Conservation (phyloP, 2,888 invertebrate species). For the Drosophila infuscata region DNA sequence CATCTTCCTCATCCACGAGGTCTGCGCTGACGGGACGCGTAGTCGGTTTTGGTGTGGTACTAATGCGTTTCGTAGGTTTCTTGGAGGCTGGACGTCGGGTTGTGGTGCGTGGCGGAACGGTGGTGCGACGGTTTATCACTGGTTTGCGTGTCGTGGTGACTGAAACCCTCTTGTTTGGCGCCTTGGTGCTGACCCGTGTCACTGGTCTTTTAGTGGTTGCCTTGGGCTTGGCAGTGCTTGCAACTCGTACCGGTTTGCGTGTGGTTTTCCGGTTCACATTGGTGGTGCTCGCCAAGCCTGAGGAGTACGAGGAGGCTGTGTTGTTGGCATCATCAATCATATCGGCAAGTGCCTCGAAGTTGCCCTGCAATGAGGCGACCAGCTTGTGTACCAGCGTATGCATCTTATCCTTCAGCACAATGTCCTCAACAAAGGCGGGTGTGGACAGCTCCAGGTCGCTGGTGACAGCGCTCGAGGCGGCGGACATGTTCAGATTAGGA, state of each 20-base stretch:
- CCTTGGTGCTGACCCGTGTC: constrained; percentile 79
- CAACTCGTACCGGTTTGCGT: constrained; percentile 72
- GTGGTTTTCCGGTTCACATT: constrained; percentile 78
- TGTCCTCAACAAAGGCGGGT: constrained; percentile 91
- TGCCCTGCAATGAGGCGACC: constrained; percentile 92
- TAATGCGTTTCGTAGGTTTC: constrained; percentile 78
- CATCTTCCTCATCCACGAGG: constrained; percentile 81
- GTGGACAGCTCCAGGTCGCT: constrained; percentile 90
- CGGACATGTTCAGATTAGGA: constrained; percentile 91
- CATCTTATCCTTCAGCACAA: constrained; percentile 91
- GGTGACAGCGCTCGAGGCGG: constrained; percentile 86
- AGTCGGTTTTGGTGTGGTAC: constrained; percentile 81
- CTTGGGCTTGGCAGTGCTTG: constrained; percentile 69
- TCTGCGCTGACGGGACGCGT: constrained; percentile 77
- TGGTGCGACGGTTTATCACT: constrained; percentile 71
- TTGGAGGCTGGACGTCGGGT: constrained; percentile 84
- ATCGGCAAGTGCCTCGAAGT: constrained; percentile 92
- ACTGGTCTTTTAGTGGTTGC: constrained; percentile 83
- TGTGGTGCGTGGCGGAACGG: constrained; percentile 84
- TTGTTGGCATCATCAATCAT: constrained; percentile 88
- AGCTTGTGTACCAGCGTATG: constrained; percentile 93
- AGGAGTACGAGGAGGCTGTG: constrained; percentile 68
- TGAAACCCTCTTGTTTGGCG: constrained; percentile 71
- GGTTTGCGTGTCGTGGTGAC: constrained; percentile 80
- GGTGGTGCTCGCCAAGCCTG: constrained; percentile 46